Conservation (phyloP, 2,797 vertebrate species). For the Cossypha niveicapilla region DNA sequence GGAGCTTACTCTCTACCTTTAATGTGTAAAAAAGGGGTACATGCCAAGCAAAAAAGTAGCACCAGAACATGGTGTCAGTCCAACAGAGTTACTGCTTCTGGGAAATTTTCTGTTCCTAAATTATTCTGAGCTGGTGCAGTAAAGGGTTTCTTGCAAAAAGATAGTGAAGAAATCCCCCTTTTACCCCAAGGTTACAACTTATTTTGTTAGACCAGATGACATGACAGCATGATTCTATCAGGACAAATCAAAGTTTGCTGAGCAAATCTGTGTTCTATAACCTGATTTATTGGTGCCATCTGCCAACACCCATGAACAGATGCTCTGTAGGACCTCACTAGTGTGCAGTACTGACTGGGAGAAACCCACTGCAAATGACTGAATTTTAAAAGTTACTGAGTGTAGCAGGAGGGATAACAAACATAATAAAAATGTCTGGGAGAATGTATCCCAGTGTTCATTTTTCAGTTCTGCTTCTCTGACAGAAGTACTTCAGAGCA, state of each 20-base stretch:
- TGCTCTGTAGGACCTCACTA: conserved; percentile 40
- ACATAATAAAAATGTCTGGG: not conserved
- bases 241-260: conserved; percentile 60
- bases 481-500: not conserved
- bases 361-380: not conserved
- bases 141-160: not conserved
- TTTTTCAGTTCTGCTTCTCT: not conserved
- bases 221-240: conserved; percentile 48
- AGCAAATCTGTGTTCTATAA: conserved; percentile 52
- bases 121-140: not conserved
- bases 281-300: conserved; percentile 64
- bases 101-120: not conserved
- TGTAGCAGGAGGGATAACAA: not conserved
- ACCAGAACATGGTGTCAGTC: not conserved
- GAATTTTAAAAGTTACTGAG: conserved; percentile 1
- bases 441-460: not conserved
- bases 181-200: conserved; percentile 7
- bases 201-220: conserved; percentile 44
- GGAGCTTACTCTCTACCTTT: not conserved
- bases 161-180: not conserved
- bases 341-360: conserved; percentile 21
- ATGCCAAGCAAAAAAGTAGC: not conserved
- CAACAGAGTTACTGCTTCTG: not conserved
- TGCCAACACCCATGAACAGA: conserved; percentile 58
- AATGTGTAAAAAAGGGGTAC: not conserved